Conservation (phyloP, 1,140 invertebrate genomes). For the Drosophila arizonae region DNA sequence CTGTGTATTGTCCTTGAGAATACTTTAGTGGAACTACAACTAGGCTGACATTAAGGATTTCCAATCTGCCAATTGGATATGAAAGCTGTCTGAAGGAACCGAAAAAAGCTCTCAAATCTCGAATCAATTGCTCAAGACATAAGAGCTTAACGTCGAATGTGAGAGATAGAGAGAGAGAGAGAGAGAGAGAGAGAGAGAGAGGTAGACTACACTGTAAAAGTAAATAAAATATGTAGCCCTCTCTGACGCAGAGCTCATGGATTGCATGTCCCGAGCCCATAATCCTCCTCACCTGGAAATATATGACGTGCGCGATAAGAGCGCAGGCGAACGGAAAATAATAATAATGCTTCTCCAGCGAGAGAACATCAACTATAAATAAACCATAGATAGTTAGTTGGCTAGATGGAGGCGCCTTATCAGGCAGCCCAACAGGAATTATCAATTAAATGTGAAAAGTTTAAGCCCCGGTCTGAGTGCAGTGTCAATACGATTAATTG, state of each 20-base stretch:
- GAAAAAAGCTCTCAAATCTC: conserved; percentile 20
- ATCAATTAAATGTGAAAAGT: conserved; percentile 71
- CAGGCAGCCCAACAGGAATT: conserved; percentile 59
- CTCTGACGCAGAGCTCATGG: conserved; percentile 12
- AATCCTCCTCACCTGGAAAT: conserved; percentile 63
- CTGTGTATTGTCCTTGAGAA: conserved; percentile 7
- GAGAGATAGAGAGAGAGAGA: conserved; percentile 35
- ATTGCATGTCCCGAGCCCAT: conserved; percentile 62
- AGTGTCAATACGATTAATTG: conserved; percentile 69
- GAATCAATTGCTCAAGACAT: not conserved
- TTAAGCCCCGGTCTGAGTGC: conserved; percentile 50
- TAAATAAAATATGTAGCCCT: not conserved
- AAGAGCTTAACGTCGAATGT: conserved; percentile 37
- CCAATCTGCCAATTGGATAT: conserved; percentile 11
- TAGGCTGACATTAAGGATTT: conserved; percentile 20
- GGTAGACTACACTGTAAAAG: no score
- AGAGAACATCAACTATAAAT: conserved; percentile 61
- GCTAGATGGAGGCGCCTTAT: conserved; percentile 41
- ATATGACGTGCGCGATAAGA: conserved; percentile 71
- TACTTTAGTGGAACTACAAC: conserved; percentile 1
- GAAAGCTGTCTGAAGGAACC: conserved; percentile 10
- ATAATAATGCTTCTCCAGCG: conserved; percentile 49
- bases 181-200: no score
- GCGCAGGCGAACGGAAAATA: conserved; percentile 24
- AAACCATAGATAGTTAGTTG: conserved; percentile 24